A percentile compares a stretch with the other conserved stretches of the same genome.
phyloP scores from a whole-genome alignment of 2,113 vertebrate genomes.

The Suricata suricatta region DNA sequence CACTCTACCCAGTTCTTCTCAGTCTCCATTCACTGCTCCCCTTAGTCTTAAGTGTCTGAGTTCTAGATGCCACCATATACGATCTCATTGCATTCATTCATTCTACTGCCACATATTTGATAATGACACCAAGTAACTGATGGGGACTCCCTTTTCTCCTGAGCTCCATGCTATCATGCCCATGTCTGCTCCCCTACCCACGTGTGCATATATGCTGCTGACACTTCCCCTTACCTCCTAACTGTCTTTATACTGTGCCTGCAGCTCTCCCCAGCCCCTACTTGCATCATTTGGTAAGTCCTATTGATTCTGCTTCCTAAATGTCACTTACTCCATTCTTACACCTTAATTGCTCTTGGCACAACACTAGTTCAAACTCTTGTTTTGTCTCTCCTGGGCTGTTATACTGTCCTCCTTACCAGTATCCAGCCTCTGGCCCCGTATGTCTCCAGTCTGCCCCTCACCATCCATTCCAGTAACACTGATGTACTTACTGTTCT shows the following conservation, averaged over 20 bases:
- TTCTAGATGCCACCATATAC: neutral
- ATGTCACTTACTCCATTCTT: neutral
- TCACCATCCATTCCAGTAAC: neutral
- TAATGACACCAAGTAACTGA: neutral
- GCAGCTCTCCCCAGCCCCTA: neutral
- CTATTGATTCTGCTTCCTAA: neutral
- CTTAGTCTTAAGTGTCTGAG: neutral
- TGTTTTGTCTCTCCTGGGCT: neutral
- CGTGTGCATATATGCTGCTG: neutral
- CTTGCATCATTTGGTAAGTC: neutral
- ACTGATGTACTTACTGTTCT: neutral
- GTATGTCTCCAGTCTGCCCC: neutral
- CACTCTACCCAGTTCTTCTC: neutral
- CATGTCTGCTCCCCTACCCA: neutral
- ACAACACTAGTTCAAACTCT: neutral
- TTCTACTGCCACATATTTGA: neutral
- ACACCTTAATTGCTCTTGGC: neutral
- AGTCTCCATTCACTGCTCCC: neutral
- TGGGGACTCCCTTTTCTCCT: neutral
- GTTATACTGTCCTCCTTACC: neutral
- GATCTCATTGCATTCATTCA: neutral
- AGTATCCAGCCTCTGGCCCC: neutral
- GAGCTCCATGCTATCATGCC: neutral
- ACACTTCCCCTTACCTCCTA: neutral
- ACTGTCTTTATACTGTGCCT: neutral